phyloP scores from a whole-genome alignment of 2,797 vertebrate species.

The Pipistrellus kuhlii region DNA sequence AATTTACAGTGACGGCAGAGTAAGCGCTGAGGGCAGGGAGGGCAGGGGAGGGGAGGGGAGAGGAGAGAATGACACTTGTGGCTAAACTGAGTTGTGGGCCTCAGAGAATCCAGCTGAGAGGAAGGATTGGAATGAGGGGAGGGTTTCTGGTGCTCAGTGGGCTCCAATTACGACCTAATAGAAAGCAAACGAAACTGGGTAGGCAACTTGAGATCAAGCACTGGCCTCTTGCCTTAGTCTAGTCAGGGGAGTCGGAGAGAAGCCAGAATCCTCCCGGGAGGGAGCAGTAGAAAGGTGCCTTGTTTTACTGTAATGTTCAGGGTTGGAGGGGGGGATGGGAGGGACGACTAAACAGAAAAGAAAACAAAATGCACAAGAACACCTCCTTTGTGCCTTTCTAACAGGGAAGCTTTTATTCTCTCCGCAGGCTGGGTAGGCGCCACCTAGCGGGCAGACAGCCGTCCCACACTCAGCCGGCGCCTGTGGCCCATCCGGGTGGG shows the following conservation, averaged over 20 bases:
- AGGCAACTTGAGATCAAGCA: not conserved
- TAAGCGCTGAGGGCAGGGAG: not conserved
- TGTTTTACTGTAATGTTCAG: conserved; percentile 60
- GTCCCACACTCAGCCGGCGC: not conserved
- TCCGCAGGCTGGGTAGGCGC: not conserved
- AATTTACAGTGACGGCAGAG: not conserved
- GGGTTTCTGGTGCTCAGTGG: not conserved
- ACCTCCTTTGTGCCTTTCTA: conserved; percentile 42
- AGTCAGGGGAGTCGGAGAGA: not conserved
- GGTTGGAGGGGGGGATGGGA: not conserved
- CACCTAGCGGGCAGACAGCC: conserved; percentile 51
- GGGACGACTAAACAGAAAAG: not conserved
- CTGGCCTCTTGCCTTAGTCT: not conserved
- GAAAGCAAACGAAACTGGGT: not conserved
- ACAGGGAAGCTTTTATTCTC: not conserved
- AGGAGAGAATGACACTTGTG: not conserved
- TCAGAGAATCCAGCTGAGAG: conserved; percentile 13
- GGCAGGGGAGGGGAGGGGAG: fast-evolving
- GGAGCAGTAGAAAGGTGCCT: conserved; percentile 57
- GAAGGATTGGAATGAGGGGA: not conserved
- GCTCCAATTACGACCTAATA: not conserved
- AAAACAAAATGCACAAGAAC: not conserved
- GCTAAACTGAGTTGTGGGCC: not conserved
- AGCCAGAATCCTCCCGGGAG: conserved; percentile 54
- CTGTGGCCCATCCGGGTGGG: fast-evolving